phyloP scores from a whole-genome alignment of 2,113 vertebrate species.

The Danio rerio region DNA sequence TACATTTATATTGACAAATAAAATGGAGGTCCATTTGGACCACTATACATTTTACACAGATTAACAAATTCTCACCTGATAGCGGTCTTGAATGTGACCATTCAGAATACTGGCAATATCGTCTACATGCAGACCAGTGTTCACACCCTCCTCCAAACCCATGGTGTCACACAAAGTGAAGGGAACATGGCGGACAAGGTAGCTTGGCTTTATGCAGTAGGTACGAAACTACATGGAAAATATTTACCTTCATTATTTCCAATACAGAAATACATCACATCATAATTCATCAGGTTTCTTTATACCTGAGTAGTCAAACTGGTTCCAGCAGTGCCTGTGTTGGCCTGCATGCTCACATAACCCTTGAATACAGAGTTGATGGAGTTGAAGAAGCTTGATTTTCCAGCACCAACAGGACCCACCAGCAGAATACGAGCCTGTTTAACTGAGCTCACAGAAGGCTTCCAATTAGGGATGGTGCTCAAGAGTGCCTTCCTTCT shows the following conservation, averaged over 20 bases:
- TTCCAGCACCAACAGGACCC: conserved; percentile 75
- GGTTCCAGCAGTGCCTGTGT: conserved; percentile 70
- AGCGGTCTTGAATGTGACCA: conserved; percentile 72
- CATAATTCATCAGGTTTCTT: too few species aligned
- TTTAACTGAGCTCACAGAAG: conserved; percentile 58
- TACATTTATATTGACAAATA: too few species aligned
- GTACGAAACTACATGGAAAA: too few species aligned
- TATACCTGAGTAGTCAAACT: conserved; percentile 74
- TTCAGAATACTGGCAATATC: conserved; percentile 69
- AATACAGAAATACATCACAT: too few species aligned
- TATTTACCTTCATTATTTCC: too few species aligned
- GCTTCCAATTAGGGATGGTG: conserved; percentile 65
- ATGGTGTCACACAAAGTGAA: conserved; percentile 76
- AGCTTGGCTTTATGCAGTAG: conserved; percentile 64
- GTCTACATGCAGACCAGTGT: conserved; percentile 66
- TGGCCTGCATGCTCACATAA: conserved; percentile 68
- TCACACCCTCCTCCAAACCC: conserved; percentile 70
- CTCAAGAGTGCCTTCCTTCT: conserved; percentile 66
- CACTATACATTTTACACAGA: too few species aligned
- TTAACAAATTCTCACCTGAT: conserved; percentile 75
- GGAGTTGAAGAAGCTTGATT: conserved; percentile 83
- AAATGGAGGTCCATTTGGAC: too few species aligned
- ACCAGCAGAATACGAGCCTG: conserved; percentile 75
- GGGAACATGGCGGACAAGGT: conserved; percentile 52
- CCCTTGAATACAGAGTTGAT: conserved; percentile 76